Evolutionary conservation across 2,113 vertebrate species (phyloP).

Genomic region (Camarhynchus parvulus): DNA sequence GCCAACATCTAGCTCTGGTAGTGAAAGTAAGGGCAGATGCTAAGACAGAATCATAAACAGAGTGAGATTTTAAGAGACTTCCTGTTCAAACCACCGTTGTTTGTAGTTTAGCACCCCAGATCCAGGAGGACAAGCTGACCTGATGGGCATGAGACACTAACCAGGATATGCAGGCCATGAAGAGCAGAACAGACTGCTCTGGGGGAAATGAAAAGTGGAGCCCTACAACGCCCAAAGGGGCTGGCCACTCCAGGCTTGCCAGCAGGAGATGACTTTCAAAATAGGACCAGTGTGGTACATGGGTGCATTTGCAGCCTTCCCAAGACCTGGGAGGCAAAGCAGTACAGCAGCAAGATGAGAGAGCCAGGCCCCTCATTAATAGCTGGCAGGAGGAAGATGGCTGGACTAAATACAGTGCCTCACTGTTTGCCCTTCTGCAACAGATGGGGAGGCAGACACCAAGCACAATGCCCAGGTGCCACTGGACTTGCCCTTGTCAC

Average conservation of each 20-base stretch:
- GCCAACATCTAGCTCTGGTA: neutral
- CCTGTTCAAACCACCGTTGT: neutral
- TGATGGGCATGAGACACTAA: neutral
- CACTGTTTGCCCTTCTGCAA: neutral
- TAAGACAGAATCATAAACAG: neutral
- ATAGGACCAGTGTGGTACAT: neutral
- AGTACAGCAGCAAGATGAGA: neutral
- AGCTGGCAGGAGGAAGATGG: neutral
- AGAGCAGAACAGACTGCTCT: neutral
- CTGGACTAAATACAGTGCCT: neutral
- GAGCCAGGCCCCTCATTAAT: neutral
- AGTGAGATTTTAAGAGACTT: neutral
- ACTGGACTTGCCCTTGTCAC: neutral
- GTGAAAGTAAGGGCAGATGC: neutral
- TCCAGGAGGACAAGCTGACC: neutral
- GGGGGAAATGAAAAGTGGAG: neutral
- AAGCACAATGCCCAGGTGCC: neutral
- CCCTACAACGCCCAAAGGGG: accelerated
- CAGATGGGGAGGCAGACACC: neutral
- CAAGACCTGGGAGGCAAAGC: neutral
- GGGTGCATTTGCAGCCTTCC: neutral
- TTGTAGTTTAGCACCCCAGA: neutral
- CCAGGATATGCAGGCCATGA: neutral
- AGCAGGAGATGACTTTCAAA: neutral
- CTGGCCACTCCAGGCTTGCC: neutral